phyloP scores from a whole-genome alignment of 1,140 invertebrate species.

The Manduca sexta region DNA sequence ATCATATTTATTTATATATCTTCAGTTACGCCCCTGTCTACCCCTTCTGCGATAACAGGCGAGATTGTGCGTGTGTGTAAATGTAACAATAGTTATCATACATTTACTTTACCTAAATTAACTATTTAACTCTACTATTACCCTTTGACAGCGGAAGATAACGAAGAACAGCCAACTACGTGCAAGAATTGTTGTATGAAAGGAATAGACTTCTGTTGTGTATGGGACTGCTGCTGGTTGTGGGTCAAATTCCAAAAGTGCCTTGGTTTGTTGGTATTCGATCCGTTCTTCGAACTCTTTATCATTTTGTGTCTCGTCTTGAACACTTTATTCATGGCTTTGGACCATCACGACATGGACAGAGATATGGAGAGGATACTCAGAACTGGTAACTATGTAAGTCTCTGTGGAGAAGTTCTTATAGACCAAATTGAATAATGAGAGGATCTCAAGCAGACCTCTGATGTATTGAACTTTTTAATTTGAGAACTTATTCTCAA shows the following conservation, averaged over 20 bases:
- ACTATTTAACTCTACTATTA: slow-evolving; percentile 95
- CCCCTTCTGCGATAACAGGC: too few relatives aligned
- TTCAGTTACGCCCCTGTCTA: too few relatives aligned
- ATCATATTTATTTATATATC: too few relatives aligned
- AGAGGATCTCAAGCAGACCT: too few relatives aligned
- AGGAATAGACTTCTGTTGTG: slow-evolving; percentile 93
- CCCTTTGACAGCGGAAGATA: slow-evolving; percentile 89
- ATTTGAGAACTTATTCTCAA: too few relatives aligned
- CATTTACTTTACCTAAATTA: too few relatives aligned
- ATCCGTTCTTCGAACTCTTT: slow-evolving; percentile 98
- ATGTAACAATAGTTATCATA: too few relatives aligned
- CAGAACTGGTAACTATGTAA: slow-evolving; percentile 95
- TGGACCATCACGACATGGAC: slow-evolving; percentile 97
- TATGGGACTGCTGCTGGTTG: slow-evolving; percentile 96
- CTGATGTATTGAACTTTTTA: too few relatives aligned
- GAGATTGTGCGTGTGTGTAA: slow-evolving; percentile 25
- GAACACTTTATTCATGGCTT: slow-evolving; percentile 98
- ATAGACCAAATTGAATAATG: too few relatives aligned
- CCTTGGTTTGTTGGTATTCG: slow-evolving; percentile 94
- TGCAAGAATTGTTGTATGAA: slow-evolving; percentile 85
- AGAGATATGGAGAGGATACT: slow-evolving; percentile 87
- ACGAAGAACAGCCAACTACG: slow-evolving; percentile 91
- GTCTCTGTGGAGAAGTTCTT: too few relatives aligned
- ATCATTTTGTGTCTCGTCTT: slow-evolving; percentile 98
- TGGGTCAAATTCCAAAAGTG: slow-evolving; percentile 94